A percentile compares a stretch with the other conserved stretches of the same genome.
phyloP scores from a whole-genome alignment of 2,797 vertebrate genomes.

The Falco novaeseelandiae region DNA sequence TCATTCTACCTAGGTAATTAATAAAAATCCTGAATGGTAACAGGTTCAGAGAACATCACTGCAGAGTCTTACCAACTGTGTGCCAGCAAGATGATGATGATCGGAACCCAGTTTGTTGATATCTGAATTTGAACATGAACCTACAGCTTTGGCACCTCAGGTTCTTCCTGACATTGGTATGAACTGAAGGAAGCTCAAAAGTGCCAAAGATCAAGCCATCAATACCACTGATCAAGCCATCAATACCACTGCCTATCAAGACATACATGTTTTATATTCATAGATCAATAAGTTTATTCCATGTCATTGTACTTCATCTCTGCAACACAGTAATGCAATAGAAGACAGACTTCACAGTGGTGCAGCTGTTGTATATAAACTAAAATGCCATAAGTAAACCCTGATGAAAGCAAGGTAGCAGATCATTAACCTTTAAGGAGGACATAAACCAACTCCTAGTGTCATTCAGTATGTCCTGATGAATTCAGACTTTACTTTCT shows the following conservation, averaged over 20 bases:
- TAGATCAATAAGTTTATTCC: neutral
- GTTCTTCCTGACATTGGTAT: neutral
- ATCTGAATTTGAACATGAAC: neutral
- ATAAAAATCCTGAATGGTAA: neutral
- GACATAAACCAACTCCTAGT: neutral
- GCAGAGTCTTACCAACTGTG: neutral
- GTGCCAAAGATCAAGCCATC: neutral
- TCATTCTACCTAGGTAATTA: neutral
- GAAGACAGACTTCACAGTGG: neutral
- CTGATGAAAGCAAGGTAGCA: neutral
- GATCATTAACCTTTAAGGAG: neutral
- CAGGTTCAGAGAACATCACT: neutral
- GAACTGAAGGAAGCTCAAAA: neutral
- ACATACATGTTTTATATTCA: neutral
- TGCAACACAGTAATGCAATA: neutral
- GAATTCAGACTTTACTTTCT: neutral
- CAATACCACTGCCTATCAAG: neutral
- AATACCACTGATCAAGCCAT: neutral
- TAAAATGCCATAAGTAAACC: neutral
- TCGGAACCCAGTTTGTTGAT: neutral
- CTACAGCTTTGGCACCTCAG: neutral
- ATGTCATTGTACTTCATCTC: neutral
- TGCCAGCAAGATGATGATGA: neutral
- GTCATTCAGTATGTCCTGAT: neutral
- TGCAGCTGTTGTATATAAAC: neutral